Evolutionary conservation across 2,888 invertebrate species (phyloP), one percentile per base, ranked within the genome.

Genomic region (Kryphioiulus occultus): DNA sequence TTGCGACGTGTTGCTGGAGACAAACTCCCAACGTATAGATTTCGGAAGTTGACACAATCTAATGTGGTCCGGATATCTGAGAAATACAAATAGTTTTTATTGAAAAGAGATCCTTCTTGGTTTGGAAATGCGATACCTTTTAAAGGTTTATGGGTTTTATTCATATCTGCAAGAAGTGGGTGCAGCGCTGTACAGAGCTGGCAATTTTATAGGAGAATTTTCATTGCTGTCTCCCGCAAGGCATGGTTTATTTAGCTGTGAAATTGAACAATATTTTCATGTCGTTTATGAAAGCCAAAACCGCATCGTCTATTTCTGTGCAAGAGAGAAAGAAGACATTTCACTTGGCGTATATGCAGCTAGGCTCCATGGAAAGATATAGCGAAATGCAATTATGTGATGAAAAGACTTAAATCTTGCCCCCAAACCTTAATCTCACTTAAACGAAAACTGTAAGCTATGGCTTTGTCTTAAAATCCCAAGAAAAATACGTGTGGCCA

Each of bases 401-500:
- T 59, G 59, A 59, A 59, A 59, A 59, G 59, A 59, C 59, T 59
- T 59, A 59, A 59, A 59, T 59, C 59, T 59, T 59, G 59, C 59
- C 59, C 59, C 59, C 59, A n/a, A 59, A 59, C 59, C 59, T 59
- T 59, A 59, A 59, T 59, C 59, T 59, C 59, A 59, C 59, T 59
- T 59, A 59, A 59, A 59, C 59, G 59, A 59, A 59, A 59, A 22
- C 59, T 59, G 59, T 59, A 59, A 59, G 59, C 59, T 59, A n/a
- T 59, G 59, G 59, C 59, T 59, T 59, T 59, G 59, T 59, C 59
- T 59, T 59, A 59, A 59, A 59, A 59, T 22, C 59, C 59, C 19
- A 59, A 59, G 59, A 59, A 59, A 59, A 59, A 59, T 59, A 59
- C 59, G 59, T 59, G 59, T 59, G 59, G 59, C 59, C 59, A 59